These are phyloP conservation scores for Dreissena polymorpha DNA, from an alignment of 1,140 invertebrate species.

Conservation along the genomic window DNA sequence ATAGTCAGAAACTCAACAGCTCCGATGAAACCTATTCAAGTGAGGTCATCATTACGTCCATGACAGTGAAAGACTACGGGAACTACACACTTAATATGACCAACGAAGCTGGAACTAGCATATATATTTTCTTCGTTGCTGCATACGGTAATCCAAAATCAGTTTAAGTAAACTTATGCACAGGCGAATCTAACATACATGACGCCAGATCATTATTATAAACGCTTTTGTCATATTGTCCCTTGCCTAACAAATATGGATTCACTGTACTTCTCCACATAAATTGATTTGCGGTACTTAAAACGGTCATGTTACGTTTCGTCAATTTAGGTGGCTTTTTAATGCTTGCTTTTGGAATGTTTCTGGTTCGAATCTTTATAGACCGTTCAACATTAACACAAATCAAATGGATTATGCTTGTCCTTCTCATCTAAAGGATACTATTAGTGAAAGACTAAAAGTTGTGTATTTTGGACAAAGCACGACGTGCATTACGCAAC, in stretches of 20 bases:
- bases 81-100: conserved; percentile 1
- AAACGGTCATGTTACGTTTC: too few relatives aligned
- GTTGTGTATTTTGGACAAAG: too few relatives aligned
- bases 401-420: too few relatives aligned
- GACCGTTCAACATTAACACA: not conserved
- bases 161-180: not conserved
- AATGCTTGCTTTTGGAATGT: not conserved
- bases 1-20: not conserved
- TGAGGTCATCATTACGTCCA: not conserved
- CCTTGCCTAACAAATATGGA: not conserved
- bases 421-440: not conserved
- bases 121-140: not conserved
- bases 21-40: conserved; percentile 4
- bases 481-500: too few relatives aligned
- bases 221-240: too few relatives aligned
- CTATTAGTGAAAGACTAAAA: too few relatives aligned
- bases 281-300: too few relatives aligned
- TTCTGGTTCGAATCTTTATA: not conserved
- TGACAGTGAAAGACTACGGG: not conserved
- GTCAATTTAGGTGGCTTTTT: too few relatives aligned
- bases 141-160: conserved; percentile 1
- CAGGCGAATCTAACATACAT: not conserved
- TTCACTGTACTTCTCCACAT: not conserved
- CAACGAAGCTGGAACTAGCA: not conserved
- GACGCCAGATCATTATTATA: too few relatives aligned